These are phyloP conservation scores for Pollenia griseotomentosa DNA, from an alignment of 2,888 invertebrate genomes.

Conservation along the genomic window DNA sequence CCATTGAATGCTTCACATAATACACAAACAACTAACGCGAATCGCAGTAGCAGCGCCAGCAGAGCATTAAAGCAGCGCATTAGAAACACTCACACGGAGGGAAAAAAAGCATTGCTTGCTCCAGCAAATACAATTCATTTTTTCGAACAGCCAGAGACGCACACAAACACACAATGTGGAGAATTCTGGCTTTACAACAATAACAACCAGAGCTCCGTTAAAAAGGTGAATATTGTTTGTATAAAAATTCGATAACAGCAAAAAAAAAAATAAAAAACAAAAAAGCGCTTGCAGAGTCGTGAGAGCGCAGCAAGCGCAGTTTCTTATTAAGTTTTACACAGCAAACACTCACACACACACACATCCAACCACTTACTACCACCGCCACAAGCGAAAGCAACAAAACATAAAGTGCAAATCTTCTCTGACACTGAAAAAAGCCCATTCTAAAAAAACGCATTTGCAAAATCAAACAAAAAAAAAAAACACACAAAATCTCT, in stretches of 20 bases:
- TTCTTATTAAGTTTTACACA: slow-evolving; percentile 37
- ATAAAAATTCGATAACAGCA: slow-evolving; percentile 47
- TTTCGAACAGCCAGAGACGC: slow-evolving; percentile 33
- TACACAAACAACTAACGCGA: slow-evolving; percentile 62
- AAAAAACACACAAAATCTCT: slow-evolving; percentile 22
- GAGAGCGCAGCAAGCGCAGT: slow-evolving; percentile 67
- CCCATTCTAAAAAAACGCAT: slow-evolving; percentile 64
- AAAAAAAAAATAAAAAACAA: slow-evolving; percentile 24
- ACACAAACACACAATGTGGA: slow-evolving; percentile 20
- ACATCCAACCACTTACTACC: slow-evolving; percentile 3
- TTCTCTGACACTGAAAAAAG: slow-evolving; percentile 44
- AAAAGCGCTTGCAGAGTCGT: slow-evolving; percentile 60
- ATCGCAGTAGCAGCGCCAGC: slow-evolving; percentile 56
- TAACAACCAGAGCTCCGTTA: slow-evolving; percentile 19
- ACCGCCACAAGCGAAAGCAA: slow-evolving; percentile 11
- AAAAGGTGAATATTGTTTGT: slow-evolving; percentile 58
- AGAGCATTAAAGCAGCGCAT: slow-evolving; percentile 57
- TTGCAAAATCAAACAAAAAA: slow-evolving; percentile 46
- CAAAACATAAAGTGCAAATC: slow-evolving; percentile 65
- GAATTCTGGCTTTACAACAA: slow-evolving; percentile 50
- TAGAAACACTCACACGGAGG: slow-evolving; percentile 16
- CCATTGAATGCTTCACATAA: slow-evolving; percentile 71
- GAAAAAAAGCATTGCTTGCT: slow-evolving; percentile 52
- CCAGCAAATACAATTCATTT: slow-evolving; percentile 50
- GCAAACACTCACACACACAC: slow-evolving; percentile 17